Base-by-base conservation (phyloP, 37 sponge, comb jelly and placozoan genomes). In the Chondrilla cf. caribensis region DNA sequence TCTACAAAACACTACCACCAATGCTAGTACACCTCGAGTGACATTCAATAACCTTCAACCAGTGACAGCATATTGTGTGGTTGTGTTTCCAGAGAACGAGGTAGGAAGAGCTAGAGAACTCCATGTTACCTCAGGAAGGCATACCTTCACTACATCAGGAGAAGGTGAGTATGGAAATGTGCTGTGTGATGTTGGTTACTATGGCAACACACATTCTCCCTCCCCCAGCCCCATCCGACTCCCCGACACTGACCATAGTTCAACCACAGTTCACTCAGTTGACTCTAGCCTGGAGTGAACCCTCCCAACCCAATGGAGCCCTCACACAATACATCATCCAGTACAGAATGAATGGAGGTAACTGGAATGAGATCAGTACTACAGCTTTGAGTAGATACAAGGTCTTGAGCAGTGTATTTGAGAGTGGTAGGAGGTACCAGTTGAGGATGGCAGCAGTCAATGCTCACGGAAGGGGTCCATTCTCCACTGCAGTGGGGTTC, bases 391-490 rank as follows among this genome's bases (percentile, higher is more conserved):
- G 18, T n/a, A 62, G 15, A 28, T 62, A 62, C 64, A n/a, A 62
- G 15, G 6, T 28, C 25, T 47, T 47, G 6, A 29, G 18, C 29
- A 28, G 64, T 62, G 29, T 4, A 62, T 28, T 62, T 62, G 29
- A 62, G 18, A n/a, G 29, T 29, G 64, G 64, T 28, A 62, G 29
- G 4, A 62, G 64, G 29, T 62, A 62, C 29, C 29, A 62, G 25
- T 5, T 62, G 29, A 62, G 64, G 64, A 62, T 62, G 5, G 64
- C 64, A 62, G 64, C 64, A 62, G 29, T 29, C 29, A 62, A 62
- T 28, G 29, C 29, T 62, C 18, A 9, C 15, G 64, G 64, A 29
- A 62, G 64, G 29, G 64, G 64, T 29, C 64, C 64, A 29, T 62
- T 55, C 44, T 37, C 14, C 58, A 26, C 26, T 26, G 35, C 17